Evolutionary conservation across 2,113 vertebrate genomes (phyloP), one percentile per base, ranked within the genome.

Genomic region (Nyctereutes procyonoides): DNA sequence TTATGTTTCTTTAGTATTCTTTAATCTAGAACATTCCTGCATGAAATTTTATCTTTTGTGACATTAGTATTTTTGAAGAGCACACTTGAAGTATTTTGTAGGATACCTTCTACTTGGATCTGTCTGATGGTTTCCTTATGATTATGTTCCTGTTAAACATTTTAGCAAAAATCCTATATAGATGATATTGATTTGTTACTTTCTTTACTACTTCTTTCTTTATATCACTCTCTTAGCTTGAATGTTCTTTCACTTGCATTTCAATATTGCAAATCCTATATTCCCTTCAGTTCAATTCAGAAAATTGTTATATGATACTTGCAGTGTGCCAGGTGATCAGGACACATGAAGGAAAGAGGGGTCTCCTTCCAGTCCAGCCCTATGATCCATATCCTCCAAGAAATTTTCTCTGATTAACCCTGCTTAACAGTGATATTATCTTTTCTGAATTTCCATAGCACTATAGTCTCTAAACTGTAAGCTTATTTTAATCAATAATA

Each of bases 381-480:
- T 22, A 6, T 38, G 28, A 65, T 15, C 3, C 55, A 65, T 2
- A 22, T 5, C 0, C 24, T 71, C 67, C 15, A 74, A 26, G 16
- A 53, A 87, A 69, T 71, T 22, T 43, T 94, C 24, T 38, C 60
- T 67, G n/a, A 83, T 55, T 79, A 87, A 60, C 38, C 17, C 28
- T 69, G 24, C 20, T 86, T 93, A 28, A 77, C 14, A 67, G 1
- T 65, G 24, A 20, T 77, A 30, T 81, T 83, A 4, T 67, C 15
- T 73, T 90, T 65, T 35, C 71, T 97, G 58, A 93, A 85, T 88
- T 95, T 95, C 48, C 84, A 6, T 14, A 84, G 19, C n/a, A 73
- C 11, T 80, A 5, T 24, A 20, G 16, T 35, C n/a, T 90, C 24
- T 63, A 86, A 84, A 69, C 13, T 55, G 0, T 87, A 95, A 73